A percentile compares a stretch with the other conserved stretches of the same genome.
Evolutionary conservation across 2,888 invertebrate species (phyloP).

Genomic region (Balanococcus diminutus): DNA sequence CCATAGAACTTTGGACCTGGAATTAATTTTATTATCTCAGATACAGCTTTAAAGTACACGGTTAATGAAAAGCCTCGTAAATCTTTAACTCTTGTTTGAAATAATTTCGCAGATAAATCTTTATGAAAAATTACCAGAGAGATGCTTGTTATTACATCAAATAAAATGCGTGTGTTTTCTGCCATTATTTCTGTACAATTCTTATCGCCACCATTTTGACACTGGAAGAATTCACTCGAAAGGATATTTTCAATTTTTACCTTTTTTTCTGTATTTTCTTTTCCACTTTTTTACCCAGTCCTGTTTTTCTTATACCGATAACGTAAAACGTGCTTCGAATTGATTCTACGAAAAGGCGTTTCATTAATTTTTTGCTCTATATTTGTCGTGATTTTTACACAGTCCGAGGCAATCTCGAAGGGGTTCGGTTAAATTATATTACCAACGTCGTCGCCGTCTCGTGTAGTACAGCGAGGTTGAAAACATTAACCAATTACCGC

Average conservation of each 20-base stretch:
- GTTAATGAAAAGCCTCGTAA: constrained; percentile 41
- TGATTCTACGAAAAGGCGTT: background rate
- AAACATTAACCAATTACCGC: background rate
- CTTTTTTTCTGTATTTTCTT: background rate
- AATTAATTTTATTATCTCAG: constrained; percentile 41
- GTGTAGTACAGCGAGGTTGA: background rate
- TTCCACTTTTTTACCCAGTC: background rate
- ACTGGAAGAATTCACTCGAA: background rate
- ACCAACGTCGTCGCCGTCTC: background rate
- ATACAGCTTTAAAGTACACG: constrained; percentile 24
- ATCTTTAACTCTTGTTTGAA: constrained; percentile 31
- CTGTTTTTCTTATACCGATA: background rate
- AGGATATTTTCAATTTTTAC: constrained; percentile 4
- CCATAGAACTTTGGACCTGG: constrained; percentile 14
- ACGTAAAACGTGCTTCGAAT: background rate
- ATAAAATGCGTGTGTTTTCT: background rate
- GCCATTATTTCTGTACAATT: background rate
- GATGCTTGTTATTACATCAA: background rate
- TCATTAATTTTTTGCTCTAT: background rate
- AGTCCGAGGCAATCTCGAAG: background rate
- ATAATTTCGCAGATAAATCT: constrained; percentile 38
- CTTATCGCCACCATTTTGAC: too few species aligned
- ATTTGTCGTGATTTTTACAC: background rate
- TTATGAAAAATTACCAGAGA: constrained; percentile 33
- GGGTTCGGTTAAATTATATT: too few species aligned